Conservation (phyloP, 2,797 vertebrate species). For the Coreius guichenoti region DNA sequence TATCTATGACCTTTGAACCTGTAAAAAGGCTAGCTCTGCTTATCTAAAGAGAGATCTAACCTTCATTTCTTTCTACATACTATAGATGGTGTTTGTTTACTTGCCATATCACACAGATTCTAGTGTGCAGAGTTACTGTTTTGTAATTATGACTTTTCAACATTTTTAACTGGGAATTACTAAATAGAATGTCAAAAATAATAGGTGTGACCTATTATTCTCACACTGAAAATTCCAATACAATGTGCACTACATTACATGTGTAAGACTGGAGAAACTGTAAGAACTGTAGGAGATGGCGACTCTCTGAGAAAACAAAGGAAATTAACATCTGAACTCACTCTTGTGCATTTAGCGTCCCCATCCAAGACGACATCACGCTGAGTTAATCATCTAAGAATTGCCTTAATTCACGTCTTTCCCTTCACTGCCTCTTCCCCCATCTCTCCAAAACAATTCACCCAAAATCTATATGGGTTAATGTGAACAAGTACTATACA, state of each 20-base stretch:
- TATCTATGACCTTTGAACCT: background rate
- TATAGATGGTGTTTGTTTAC: background rate
- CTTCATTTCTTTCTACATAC: background rate
- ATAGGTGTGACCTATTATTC: background rate
- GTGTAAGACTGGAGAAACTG: no score
- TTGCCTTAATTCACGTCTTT: no score
- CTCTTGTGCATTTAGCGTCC: no score
- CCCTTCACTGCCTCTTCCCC: no score
- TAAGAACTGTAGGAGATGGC: no score
- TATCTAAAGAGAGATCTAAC: constrained; percentile 6
- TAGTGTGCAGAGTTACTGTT: background rate
- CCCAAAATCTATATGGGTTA: no score
- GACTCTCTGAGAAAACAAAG: no score
- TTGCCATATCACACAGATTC: background rate
- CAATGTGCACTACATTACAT: background rate
- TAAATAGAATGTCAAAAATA: background rate
- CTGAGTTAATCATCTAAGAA: no score
- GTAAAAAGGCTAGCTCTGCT: background rate
- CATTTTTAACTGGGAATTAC: background rate
- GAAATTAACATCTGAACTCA: no score
- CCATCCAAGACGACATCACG: no score
- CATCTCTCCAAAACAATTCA: no score
- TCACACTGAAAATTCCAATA: background rate
- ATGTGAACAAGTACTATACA: no score
- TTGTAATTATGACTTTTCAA: background rate